Conservation (phyloP, 1,140 invertebrate species). For the Philopotamus ludificatus region DNA sequence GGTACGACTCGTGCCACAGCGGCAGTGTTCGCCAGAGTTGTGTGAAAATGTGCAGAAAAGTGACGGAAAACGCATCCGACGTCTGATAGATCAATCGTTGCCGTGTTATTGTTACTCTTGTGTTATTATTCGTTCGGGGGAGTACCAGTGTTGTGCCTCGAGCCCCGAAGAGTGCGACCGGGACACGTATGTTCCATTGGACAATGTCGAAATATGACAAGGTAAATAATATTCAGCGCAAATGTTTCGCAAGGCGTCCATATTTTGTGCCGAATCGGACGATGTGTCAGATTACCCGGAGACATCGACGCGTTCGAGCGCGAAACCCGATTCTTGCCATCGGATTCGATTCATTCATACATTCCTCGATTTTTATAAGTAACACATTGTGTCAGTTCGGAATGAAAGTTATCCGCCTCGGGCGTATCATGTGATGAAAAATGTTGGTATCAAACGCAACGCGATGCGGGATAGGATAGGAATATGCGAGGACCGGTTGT, state of each 20-base stretch:
- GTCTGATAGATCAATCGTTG: not conserved
- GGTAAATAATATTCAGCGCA: not conserved
- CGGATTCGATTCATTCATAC: not conserved
- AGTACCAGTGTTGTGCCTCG: not conserved
- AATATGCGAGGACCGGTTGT: constrained; percentile 15
- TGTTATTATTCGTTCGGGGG: not conserved
- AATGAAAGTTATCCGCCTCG: constrained; percentile 11
- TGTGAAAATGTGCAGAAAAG: constrained; percentile 2
- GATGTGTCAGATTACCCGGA: not conserved
- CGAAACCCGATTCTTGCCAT: constrained; percentile 16
- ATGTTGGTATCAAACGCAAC: constrained; percentile 9
- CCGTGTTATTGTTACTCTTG: not conserved
- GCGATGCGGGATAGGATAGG: constrained; percentile 6
- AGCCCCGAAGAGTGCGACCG: not conserved
- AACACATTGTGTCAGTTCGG: not conserved
- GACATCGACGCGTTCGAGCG: constrained; percentile 20
- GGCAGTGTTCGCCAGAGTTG: not conserved
- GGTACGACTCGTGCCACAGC: constrained; percentile 1
- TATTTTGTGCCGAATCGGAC: too few species aligned
- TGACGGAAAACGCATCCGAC: not conserved
- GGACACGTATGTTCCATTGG: not conserved
- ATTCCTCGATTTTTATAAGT: not conserved
- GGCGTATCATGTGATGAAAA: constrained; percentile 21
- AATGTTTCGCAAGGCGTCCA: too few species aligned
- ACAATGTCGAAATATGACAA: not conserved